Conservation (phyloP, 2,797 vertebrate species). For the Bryconaethiops microstoma region DNA sequence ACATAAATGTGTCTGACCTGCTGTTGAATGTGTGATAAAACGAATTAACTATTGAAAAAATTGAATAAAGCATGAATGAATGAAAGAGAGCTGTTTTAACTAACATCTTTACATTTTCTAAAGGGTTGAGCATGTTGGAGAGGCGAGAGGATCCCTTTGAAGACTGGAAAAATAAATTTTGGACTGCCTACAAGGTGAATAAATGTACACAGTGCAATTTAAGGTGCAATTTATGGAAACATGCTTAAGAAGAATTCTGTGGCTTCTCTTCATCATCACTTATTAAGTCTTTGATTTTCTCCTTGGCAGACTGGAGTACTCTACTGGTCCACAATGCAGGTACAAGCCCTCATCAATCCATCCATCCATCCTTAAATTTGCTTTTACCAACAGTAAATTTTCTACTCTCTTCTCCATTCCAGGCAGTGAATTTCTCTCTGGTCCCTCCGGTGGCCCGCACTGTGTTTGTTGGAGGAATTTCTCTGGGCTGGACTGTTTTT, state of each 20-base stretch:
- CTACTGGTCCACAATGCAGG: slow-evolving; percentile 83
- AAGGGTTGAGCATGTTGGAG: slow-evolving; percentile 79
- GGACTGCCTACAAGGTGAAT: slow-evolving; percentile 79
- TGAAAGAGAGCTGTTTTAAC: background rate
- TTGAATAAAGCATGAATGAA: background rate
- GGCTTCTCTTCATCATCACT: background rate
- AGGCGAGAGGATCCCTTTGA: slow-evolving; percentile 72
- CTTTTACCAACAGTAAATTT: background rate
- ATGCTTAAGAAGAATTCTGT: background rate
- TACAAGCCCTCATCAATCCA: slow-evolving; percentile 43
- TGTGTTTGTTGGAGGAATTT: slow-evolving; percentile 74
- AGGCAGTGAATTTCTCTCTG: slow-evolving; percentile 81
- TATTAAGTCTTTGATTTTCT: slow-evolving; percentile 16
- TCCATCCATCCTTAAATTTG: background rate
- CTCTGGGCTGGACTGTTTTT: slow-evolving; percentile 78
- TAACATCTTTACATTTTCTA: slow-evolving; percentile 14
- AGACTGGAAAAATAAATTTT: slow-evolving; percentile 81
- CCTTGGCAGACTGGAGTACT: slow-evolving; percentile 74
- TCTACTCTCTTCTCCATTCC: slow-evolving; percentile 35
- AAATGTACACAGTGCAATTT: background rate
- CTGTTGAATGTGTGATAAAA: too few species aligned
- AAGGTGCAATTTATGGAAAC: background rate
- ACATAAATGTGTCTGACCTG: too few species aligned
- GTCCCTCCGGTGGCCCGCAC: slow-evolving; percentile 79
- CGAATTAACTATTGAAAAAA: too few species aligned